Base-by-base conservation (phyloP, 1,140 invertebrate species). In the Hycleus cichorii region DNA sequence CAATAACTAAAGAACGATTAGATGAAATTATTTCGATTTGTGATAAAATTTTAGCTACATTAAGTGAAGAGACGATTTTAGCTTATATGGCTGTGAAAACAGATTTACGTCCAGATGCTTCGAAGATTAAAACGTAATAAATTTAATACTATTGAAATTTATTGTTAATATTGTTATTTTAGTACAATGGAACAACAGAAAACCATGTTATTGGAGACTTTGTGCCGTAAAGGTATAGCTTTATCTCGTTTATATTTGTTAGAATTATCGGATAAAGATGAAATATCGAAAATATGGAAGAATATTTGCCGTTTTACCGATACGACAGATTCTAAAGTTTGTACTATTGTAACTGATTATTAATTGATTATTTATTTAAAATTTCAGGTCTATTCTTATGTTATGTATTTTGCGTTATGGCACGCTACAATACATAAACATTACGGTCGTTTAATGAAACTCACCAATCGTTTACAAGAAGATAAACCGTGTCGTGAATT, bases 161-260 rank as follows among this genome's bases (percentile, higher is more conserved):
- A n/a, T 24, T 52, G 10, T 49, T 24, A 38, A 60, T 61, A 26
- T 56, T 57, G 3, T 27, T 76, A 18, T 18, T 77, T 49, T 69
- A 88, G 88, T 51, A 78, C 81, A 59, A 91, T 92, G 82, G 93
- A 96, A 39, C 90, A 89, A 66, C 85, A 90, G 67, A 90, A 87
- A 69, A 81, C 73, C 45, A 83, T 81, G 56, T 75, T 93, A 39
- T 74, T 95, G 39, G 91, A 95, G 62, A 85, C 89, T 11, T 72
- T 92, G 12, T 80, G 83, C 39, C 85, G 85, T 56, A 87, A 85
- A 74, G 91, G 88, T 43, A 82, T 83, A 65, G 88, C 86, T 44
- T 66, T 90, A 39, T 84, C 83, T 61, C 82, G 88, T 55, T 69
- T 90, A 43, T 80, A 80, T 48, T 66, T 82, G 4, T 64, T 46